A percentile compares a stretch with the other conserved stretches of the same genome.
Evolutionary conservation across 2,888 invertebrate species (phyloP).

Genomic region (Rhagium mordax): DNA sequence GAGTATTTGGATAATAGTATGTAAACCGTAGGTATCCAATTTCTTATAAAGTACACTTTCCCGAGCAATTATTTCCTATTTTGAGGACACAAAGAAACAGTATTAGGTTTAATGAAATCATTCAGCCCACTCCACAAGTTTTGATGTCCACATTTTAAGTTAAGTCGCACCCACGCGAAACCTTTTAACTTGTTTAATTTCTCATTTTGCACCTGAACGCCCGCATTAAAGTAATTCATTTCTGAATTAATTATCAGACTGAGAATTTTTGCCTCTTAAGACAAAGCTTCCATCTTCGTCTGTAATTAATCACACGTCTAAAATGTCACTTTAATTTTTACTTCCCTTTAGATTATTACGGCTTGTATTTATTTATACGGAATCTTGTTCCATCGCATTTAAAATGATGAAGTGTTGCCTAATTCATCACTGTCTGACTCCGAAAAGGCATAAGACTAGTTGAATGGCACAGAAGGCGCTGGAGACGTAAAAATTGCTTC

Average conservation of each 20-base stretch:
- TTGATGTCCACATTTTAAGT: not conserved
- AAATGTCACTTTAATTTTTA: constrained; percentile 8
- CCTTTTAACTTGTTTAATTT: not conserved
- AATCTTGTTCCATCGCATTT: constrained; percentile 1
- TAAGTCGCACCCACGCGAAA: not conserved
- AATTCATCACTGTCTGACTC: constrained; percentile 21
- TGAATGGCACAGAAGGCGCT: not conserved
- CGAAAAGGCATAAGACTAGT: constrained; percentile 3
- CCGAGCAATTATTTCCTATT: not conserved
- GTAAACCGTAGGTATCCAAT: no score
- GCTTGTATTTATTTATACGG: constrained; percentile 21
- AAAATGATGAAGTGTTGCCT: constrained; percentile 25
- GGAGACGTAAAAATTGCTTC: constrained; percentile 9
- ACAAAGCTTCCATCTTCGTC: not conserved
- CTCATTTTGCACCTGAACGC: not conserved
- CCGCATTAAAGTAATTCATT: constrained; percentile 10
- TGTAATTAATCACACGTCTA: constrained; percentile 22
- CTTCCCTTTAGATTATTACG: constrained; percentile 9
- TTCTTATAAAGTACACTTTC: not conserved
- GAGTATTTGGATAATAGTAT: no score
- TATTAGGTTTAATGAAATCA: not conserved
- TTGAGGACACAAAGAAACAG: not conserved
- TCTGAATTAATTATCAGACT: constrained; percentile 2
- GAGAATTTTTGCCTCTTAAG: constrained; percentile 5
- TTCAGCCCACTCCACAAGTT: not conserved